Evolutionary conservation across 2,888 invertebrate species (phyloP), one percentile per base, ranked within the genome.

Genomic region (Caprella mutica): DNA sequence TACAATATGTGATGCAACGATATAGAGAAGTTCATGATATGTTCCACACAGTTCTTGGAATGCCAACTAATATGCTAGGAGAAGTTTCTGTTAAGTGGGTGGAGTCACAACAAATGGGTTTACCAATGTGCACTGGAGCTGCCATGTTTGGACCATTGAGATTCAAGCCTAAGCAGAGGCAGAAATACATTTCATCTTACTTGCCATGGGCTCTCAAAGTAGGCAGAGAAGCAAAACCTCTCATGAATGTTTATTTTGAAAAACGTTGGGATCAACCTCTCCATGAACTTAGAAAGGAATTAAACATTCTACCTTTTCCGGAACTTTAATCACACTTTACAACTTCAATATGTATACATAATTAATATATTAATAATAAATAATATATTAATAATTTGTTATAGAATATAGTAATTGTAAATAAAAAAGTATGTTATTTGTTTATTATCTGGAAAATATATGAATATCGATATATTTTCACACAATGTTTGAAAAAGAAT

Each of bases 1-100:
- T 93, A 67, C 92, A 93, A 4, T 98, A 96, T 75, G 85, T 97
- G 44, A 92, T 99, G 85, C 91, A 93, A 73, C 78, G 98, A 55
- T 99, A 99, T 72, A 81, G 98, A 66, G 96, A 98, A 76, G 85
- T 88, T 8, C 98, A 98, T 73, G 98, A 98, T 76, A 79, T 98
- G 65, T 81, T 89, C 58, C 98, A 98, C 74, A 84, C 93, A 0
- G 77, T 86, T 19, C 78, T 97, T 39, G 83, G 83, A 66, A 94
- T 96, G 91, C 92, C 88, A 35, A 94, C 92, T 12, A 87, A 87
- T 68, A 90, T 93, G 89, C 75, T 93, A 33, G 81, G 80, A 52
- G 81, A 96, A 80, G 92, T 96, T 5, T 82, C 89, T 12, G 87
- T 98, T 5, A 98, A 98, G 76, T 96, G 96, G 92, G 81, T 98